A percentile compares a stretch with the other conserved stretches of the same genome.
Evolutionary conservation across 2,113 vertebrate genomes (phyloP).

Genomic region (Vulpes vulpes): DNA sequence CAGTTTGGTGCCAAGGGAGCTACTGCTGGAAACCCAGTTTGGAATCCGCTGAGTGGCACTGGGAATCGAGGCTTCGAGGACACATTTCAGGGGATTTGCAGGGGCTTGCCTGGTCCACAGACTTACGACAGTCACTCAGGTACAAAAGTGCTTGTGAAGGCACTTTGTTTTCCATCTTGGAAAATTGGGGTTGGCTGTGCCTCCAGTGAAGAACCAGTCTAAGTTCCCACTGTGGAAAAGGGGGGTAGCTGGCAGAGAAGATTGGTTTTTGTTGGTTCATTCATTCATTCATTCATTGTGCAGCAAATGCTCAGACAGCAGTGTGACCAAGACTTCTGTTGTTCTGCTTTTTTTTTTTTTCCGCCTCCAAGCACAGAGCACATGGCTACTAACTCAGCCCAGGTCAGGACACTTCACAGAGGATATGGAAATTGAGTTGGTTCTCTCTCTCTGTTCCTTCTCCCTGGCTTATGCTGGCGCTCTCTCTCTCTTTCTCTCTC

Average conservation of each 20-base stretch:
- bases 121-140: fast-evolving
- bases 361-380: background rate
- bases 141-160: too few species aligned
- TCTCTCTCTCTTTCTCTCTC: background rate
- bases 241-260: background rate
- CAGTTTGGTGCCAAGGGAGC: fast-evolving
- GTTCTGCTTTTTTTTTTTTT: background rate
- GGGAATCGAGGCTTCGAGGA: background rate
- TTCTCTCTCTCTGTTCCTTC: background rate
- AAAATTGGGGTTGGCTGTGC: background rate
- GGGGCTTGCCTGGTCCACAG: fast-evolving
- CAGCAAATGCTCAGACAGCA: fast-evolving
- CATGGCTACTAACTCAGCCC: background rate
- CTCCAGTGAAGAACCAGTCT: background rate
- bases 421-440: background rate
- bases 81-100: fast-evolving
- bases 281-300: background rate
- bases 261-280: fast-evolving
- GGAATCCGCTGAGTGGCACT: background rate
- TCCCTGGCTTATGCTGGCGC: too few species aligned
- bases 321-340: background rate
- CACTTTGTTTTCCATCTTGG: background rate
- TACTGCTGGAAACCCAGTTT: background rate
- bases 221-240: background rate
- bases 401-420: background rate